Evolutionary conservation across 2,797 vertebrate species (phyloP), one percentile per base, ranked within the genome.

Genomic region (Enteromius unitaeniatus): DNA sequence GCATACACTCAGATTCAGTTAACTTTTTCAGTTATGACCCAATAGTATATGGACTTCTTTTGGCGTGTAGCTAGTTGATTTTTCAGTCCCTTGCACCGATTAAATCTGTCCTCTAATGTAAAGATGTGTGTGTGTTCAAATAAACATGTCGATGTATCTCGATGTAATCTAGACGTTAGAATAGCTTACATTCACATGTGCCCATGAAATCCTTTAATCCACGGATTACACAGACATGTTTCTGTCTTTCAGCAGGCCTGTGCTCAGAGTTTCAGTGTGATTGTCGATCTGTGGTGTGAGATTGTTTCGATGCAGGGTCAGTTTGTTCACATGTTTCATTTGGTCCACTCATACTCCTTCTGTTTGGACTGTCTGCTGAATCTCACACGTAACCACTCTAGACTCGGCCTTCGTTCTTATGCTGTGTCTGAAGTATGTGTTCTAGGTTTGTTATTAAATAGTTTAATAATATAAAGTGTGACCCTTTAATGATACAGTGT

Each of bases 141-240:
- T 53, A 14, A 74, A 34, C 72, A n/a, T 53, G 47, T 34, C n/a
- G 47, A 53, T 74, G 49, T 90, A 90, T 90, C 91, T 88, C 86
- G 87, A 82, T 91, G 88, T 93, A 94, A 92, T 94, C 92, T 93
- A 91, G 89, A 85, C 90, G 93, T 89, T 89, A 89, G 60, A 74
- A 74, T 93, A 92, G 93, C 90, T 91, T 92, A 91, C 91, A 88
- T 80, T 88, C 90, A 88, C 92, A 92, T 90, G 91, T 89, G 89
- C 88, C 90, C 84, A 88, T 92, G 86, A 90, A 93, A 93, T 93
- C 93, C 91, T 89, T 86, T 94, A 94, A 94, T 92, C 93, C 91
- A 81, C 28, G 91, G 92, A 94, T 93, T 93, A 93, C 91, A 90
- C 87, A 88, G 78, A 90, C 91, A 88, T 89, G 89, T 91, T 92